Evolutionary conservation across 2,113 vertebrate genomes (phyloP), one percentile per base, ranked within the genome.

Genomic region (Haemorhous mexicanus): DNA sequence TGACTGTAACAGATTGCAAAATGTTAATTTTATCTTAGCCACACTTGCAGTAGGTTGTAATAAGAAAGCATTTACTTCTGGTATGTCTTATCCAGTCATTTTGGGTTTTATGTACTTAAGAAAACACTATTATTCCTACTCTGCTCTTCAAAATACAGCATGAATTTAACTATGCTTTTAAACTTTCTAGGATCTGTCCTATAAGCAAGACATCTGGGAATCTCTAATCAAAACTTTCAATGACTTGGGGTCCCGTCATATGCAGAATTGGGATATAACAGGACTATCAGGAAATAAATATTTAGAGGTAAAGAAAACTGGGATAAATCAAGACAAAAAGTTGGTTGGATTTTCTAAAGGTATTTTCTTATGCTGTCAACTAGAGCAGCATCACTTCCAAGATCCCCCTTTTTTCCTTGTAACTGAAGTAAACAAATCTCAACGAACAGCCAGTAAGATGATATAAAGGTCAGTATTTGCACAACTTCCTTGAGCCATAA

Each of bases 21-120:
- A 93, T 50, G 55, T 59, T 87, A 88, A 83, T 83, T 93, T 92
- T 90, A 66, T 82, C 46, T 66, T 88, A 84, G 78, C 67, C 73
- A 63, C 28, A 59, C n/a, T 55, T 91, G 56, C 2, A 7, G 52
- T 75, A 76, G n/a, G 7, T 53, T 84, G 46, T 53, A 56, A 53
- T 20, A 67, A 5, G 21, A 87, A 85, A 78, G 35, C 22, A 89
- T 91, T 81, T 81, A 78, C 26, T 87, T 78, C 46, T 84, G 8
- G 13, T 75, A 23, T 70, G 10, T 68, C 46, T 86, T 88, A 78
- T 33, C 4, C 19, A 59, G 39, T 30, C 9, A 33, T 81, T 93
- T 83, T 67, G 11, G 23, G 73, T 84, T 88, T 73, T 37, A 62
- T 12, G 16, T 21, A 30, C 27, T 79, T 82, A 61, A 72, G 39